Conservation (phyloP, 2,113 vertebrate genomes). For the Otis tarda region DNA sequence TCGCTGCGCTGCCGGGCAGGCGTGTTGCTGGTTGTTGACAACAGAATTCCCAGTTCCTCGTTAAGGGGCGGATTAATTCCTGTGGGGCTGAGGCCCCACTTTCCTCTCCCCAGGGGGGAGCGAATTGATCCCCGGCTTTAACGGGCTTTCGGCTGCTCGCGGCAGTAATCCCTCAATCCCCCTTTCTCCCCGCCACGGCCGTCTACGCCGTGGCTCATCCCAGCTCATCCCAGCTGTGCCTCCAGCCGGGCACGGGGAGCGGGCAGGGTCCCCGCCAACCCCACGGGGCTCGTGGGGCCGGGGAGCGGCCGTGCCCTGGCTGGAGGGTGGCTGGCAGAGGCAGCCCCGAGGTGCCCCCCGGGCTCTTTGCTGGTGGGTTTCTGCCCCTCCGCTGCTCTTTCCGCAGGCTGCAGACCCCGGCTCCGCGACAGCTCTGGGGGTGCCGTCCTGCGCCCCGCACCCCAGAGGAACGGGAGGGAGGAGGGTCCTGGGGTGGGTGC, state of each 20-base stretch:
- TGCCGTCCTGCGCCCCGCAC: background rate
- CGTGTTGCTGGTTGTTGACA: background rate
- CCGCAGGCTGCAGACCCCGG: background rate
- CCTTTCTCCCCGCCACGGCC: background rate
- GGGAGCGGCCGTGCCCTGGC: background rate
- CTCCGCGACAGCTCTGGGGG: background rate
- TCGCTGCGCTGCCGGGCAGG: background rate
- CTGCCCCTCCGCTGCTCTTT: background rate
- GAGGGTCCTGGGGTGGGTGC: background rate
- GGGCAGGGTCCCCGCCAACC: too few species aligned
- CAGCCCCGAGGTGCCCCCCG: background rate
- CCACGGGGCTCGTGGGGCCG: background rate
- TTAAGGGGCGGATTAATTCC: constrained; percentile 13
- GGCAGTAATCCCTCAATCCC: constrained; percentile 37
- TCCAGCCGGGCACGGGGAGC: rapidly evolving
- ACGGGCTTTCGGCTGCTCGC: background rate
- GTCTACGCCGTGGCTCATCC: background rate
- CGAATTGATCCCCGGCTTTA: background rate
- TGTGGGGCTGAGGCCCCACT: background rate
- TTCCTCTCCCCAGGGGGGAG: background rate
- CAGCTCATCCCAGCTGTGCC: background rate
- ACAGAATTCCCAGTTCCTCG: background rate
- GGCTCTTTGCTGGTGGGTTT: background rate
- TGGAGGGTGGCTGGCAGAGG: background rate
- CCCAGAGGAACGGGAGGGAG: background rate